Evolutionary conservation across 2,888 invertebrate species (phyloP).

Genomic region (Drosophila maculinotata): DNA sequence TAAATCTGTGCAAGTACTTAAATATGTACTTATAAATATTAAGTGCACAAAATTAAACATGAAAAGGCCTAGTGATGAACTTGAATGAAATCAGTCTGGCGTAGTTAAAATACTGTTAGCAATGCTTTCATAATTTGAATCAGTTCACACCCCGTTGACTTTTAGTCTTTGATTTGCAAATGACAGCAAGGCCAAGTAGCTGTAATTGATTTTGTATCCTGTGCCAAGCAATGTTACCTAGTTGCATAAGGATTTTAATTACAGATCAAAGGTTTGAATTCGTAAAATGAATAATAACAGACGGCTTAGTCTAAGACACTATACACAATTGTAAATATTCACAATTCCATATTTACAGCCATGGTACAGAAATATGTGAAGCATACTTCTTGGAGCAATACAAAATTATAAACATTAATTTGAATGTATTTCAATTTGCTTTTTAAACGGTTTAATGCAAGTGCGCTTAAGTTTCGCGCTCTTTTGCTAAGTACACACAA

Average conservation of each 20-base stretch:
- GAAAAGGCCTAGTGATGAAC: too few species aligned
- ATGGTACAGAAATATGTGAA: not conserved
- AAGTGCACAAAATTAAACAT: too few species aligned
- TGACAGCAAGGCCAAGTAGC: not conserved
- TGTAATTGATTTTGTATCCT: not conserved
- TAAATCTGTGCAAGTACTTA: too few species aligned
- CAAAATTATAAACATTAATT: not conserved
- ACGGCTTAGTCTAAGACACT: too few species aligned
- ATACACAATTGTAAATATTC: not conserved
- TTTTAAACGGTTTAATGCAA: too few species aligned
- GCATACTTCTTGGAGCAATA: conserved; percentile 2
- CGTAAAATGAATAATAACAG: too few species aligned
- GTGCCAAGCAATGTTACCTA: not conserved
- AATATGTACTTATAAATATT: too few species aligned
- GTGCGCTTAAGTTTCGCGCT: not conserved
- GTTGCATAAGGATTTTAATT: not conserved
- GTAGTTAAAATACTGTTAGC: too few species aligned
- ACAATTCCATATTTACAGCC: not conserved
- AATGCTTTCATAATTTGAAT: too few species aligned
- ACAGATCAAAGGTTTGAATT: too few species aligned
- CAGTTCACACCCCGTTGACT: not conserved
- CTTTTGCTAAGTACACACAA: not conserved
- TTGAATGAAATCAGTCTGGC: too few species aligned
- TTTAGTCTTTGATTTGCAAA: not conserved
- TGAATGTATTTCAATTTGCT: too few species aligned